phyloP scores from a whole-genome alignment of 1,140 invertebrate species.

The Penaeus japonicus region DNA sequence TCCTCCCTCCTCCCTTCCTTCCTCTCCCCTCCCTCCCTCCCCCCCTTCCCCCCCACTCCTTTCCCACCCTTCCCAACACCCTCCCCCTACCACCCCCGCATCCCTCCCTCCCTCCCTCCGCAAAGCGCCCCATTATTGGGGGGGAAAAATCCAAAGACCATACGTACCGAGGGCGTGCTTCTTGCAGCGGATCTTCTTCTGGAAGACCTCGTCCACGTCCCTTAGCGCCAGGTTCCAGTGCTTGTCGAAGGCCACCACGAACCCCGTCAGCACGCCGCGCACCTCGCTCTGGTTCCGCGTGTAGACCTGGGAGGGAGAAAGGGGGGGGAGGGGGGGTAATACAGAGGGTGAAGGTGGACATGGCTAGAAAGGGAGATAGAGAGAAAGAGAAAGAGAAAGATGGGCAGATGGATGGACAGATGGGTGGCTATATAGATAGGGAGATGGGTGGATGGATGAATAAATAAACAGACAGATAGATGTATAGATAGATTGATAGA shows the following conservation, averaged over 20 bases:
- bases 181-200: constrained; percentile 42
- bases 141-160: too few species aligned
- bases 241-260: constrained; percentile 89
- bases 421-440: too few species aligned
- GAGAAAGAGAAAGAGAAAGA: too few species aligned
- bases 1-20: not conserved
- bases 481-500: too few species aligned
- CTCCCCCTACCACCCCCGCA: too few species aligned
- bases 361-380: not conserved
- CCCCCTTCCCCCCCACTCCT: not conserved
- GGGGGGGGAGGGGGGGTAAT: not conserved
- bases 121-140: too few species aligned
- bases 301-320: constrained; percentile 63
- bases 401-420: too few species aligned
- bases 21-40: not conserved
- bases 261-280: constrained; percentile 81
- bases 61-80: too few species aligned
- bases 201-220: constrained; percentile 86
- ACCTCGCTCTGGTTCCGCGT: constrained; percentile 68
- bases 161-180: constrained; percentile 45
- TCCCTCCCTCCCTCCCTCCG: too few species aligned
- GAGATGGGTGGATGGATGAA: too few species aligned
- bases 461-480: too few species aligned
- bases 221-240: constrained; percentile 91
- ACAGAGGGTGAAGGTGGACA: not conserved